Conservation (phyloP, 2,888 invertebrate genomes). For the Lasioglossum malachurum region DNA sequence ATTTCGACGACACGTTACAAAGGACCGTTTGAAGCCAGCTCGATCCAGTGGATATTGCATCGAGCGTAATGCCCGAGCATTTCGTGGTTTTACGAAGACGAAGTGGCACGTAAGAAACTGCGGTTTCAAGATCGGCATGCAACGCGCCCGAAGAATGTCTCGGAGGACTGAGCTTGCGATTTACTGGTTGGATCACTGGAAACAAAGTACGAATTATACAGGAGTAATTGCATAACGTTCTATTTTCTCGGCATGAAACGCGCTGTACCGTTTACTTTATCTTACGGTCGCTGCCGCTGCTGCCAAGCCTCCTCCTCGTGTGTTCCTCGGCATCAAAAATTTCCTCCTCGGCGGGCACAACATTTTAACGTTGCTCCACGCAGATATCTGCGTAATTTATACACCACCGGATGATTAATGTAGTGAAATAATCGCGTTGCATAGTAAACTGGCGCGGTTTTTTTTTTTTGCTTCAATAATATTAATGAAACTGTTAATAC, state of each 20-base stretch:
- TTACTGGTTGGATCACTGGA: not conserved
- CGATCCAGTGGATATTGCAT: not conserved
- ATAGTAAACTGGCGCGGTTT: not conserved
- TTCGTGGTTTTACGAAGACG: slow-evolving; percentile 25
- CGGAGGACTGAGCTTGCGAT: not conserved
- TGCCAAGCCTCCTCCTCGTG: not conserved
- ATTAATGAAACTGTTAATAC: not conserved
- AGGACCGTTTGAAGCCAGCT: not conserved
- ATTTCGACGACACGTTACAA: not conserved
- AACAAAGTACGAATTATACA: slow-evolving; percentile 19
- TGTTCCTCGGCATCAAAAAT: not conserved
- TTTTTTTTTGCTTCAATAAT: not conserved
- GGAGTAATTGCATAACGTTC: slow-evolving; percentile 15
- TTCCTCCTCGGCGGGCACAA: not conserved
- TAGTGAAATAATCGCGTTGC: not conserved
- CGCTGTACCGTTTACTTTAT: not conserved
- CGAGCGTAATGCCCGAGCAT: not conserved
- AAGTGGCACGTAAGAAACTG: slow-evolving; percentile 32
- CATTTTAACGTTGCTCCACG: not conserved
- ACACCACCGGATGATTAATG: not conserved
- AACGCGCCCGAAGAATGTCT: slow-evolving; percentile 17
- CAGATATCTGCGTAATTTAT: not conserved
- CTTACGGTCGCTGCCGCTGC: not conserved
- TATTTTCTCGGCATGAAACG: slow-evolving; percentile 9
- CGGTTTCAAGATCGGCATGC: slow-evolving; percentile 34